These are phyloP conservation scores for Hymenochirus boettgeri DNA, from an alignment of 2,113 vertebrate species.

Conservation along the genomic window DNA sequence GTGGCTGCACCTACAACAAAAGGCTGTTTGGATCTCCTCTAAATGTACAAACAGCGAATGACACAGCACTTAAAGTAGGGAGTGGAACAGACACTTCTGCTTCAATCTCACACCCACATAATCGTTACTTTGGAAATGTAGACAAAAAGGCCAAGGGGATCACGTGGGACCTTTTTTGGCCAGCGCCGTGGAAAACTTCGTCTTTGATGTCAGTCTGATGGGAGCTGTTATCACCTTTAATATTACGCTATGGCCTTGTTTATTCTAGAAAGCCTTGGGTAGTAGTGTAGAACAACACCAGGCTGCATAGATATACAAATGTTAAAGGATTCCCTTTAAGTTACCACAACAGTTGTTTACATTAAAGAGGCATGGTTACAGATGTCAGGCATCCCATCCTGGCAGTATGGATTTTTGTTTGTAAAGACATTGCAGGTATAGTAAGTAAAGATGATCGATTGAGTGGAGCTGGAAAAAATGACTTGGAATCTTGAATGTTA, in stretches of 20 bases:
- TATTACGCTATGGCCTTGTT: neutral
- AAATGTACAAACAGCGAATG: conserved; percentile 1
- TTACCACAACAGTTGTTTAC: too few relatives aligned
- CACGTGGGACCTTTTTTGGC: neutral
- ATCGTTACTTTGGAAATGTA: neutral
- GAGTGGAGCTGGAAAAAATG: too few relatives aligned
- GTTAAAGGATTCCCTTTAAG: too few relatives aligned
- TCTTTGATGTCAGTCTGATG: neutral
- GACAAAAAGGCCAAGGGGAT: neutral
- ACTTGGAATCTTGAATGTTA: too few relatives aligned
- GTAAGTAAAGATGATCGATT: too few relatives aligned
- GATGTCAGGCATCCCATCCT: too few relatives aligned
- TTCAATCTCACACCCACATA: neutral
- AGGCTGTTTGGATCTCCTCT: neutral
- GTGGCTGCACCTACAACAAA: conserved; percentile 28
- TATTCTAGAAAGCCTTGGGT: conserved; percentile 55
- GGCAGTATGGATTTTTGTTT: too few relatives aligned
- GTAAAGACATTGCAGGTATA: too few relatives aligned
- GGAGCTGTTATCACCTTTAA: neutral
- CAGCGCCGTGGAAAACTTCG: neutral
- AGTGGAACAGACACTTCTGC: neutral
- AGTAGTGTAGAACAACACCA: neutral
- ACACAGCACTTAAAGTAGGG: conserved; percentile 8
- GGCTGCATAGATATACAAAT: too few relatives aligned
- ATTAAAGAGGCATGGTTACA: too few relatives aligned